phyloP scores from a whole-genome alignment of 2,888 invertebrate species.

The Falcaria lacertinaria region DNA sequence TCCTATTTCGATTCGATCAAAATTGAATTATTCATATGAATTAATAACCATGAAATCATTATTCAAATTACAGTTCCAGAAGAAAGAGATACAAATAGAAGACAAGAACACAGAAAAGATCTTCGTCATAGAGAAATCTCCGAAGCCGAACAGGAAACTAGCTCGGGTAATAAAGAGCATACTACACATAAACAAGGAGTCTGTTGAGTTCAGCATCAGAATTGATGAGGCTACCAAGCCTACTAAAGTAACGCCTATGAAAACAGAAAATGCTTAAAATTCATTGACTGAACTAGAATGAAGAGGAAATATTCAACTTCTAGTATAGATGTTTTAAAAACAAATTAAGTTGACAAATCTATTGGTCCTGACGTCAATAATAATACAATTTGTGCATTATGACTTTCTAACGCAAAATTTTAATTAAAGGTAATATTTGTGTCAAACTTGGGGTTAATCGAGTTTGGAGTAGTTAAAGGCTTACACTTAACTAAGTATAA shows the following conservation, averaged over 20 bases:
- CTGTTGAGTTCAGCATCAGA: conserved; percentile 55
- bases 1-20: too few relatives aligned
- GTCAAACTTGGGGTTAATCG: too few relatives aligned
- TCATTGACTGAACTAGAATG: background rate
- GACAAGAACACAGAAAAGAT: conserved; percentile 62
- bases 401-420: too few relatives aligned
- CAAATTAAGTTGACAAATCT: too few relatives aligned
- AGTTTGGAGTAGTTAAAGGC: too few relatives aligned
- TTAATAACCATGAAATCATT: background rate
- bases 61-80: conserved; percentile 40
- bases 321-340: too few relatives aligned
- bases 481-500: too few relatives aligned
- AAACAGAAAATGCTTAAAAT: conserved; percentile 36
- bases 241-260: conserved; percentile 63
- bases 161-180: conserved; percentile 54
- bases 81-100: conserved; percentile 27
- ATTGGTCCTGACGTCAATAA: too few relatives aligned
- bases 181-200: conserved; percentile 61
- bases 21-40: too few relatives aligned
- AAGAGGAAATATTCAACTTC: background rate
- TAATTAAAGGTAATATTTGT: too few relatives aligned
- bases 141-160: conserved; percentile 52
- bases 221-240: conserved; percentile 64
- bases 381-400: too few relatives aligned
- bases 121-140: conserved; percentile 58